These are phyloP conservation scores for Macquaria ambigua DNA, from an alignment of 2,113 vertebrate genomes.

Conservation along the genomic window DNA sequence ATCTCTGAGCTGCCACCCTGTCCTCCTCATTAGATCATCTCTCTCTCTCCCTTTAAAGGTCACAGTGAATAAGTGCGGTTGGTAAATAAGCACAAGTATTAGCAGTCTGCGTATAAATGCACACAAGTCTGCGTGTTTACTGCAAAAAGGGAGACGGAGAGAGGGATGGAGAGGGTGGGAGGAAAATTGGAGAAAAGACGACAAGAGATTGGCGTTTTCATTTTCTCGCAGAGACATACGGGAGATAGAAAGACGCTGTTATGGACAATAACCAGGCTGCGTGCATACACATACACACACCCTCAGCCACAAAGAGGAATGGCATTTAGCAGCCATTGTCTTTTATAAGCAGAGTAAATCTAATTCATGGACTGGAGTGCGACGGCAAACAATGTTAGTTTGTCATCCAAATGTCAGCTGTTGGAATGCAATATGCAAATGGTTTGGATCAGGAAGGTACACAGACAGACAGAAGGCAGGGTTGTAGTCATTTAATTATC, in stretches of 20 bases:
- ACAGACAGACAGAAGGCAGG: slow-evolving; percentile 21
- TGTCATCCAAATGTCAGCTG: slow-evolving; percentile 80
- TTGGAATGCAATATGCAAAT: slow-evolving; percentile 72
- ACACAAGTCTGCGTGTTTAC: slow-evolving; percentile 41
- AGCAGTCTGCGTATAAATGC: slow-evolving; percentile 44
- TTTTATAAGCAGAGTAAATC: slow-evolving; percentile 80
- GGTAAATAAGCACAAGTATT: slow-evolving; percentile 64
- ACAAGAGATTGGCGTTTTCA: slow-evolving; percentile 59
- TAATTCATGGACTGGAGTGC: slow-evolving; percentile 66
- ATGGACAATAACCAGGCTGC: slow-evolving; percentile 48
- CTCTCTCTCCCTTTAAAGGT: slow-evolving; percentile 68
- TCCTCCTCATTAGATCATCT: slow-evolving; percentile 71
- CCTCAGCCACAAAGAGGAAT: slow-evolving; percentile 63
- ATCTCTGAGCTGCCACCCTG: slow-evolving; percentile 52
- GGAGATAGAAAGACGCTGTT: slow-evolving; percentile 42
- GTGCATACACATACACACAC: not conserved
- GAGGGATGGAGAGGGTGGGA: not conserved
- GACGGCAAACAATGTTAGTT: slow-evolving; percentile 73
- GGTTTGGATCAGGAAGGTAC: slow-evolving; percentile 26
- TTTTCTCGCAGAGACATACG: slow-evolving; percentile 56
- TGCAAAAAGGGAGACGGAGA: not conserved
- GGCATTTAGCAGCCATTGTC: slow-evolving; percentile 78
- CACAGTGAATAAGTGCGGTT: slow-evolving; percentile 57
- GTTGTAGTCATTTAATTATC: not conserved
- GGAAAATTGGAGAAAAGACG: not conserved